Base-by-base conservation (phyloP, 2,113 vertebrate species). In the Brachyistius frenatus region DNA sequence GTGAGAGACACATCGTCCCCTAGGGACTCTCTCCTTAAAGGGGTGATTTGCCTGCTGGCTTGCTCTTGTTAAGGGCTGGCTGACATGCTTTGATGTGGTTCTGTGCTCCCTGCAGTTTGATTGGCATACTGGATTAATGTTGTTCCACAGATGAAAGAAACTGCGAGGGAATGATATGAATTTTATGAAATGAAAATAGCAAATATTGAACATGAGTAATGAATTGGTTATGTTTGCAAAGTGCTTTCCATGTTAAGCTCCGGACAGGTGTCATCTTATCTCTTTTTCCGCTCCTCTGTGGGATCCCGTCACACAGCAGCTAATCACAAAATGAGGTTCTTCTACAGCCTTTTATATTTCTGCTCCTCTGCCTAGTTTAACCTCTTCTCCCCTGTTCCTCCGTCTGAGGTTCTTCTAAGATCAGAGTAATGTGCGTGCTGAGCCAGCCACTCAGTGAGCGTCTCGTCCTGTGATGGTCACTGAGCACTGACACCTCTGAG, bases 21-120 rank as follows among this genome's bases (percentile, higher is more conserved):
- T 50, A 16, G 88, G 80, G 90, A 83, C 73, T 78, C 64, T 63
- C 84, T 88, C 77, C 85, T 91, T 92, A 87, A 91, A 90, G 79
- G 85, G 81, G 64, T 88, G 88, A 88, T 92, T 92, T 91, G 91
- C 90, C 90, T 91, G 87, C 85, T 79, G 87, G 86, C 86, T 76
- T 76, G 81, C 86, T 86, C 86, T 74, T 87, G 88, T 89, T 91
- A 89, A 89, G 88, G 87, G 50, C 76, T 79, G 81, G 74, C 89
- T 91, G 89, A 89, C 89, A 86, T 73, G 88, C 90, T 92, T 93
- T 92, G 88, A 93, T 92, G 88, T 89, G 86, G 60, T 85, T 86
- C 74, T 80, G 60, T 52, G 82, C 88, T 85, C 85, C 92, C 92
- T 76, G 86, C 78, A 53, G 88, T 89, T 84, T 92, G 92, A 93